Evolutionary conservation across 2,113 vertebrate species (phyloP), one percentile per base, ranked within the genome.

Genomic region (Petrocephalus zakoni): DNA sequence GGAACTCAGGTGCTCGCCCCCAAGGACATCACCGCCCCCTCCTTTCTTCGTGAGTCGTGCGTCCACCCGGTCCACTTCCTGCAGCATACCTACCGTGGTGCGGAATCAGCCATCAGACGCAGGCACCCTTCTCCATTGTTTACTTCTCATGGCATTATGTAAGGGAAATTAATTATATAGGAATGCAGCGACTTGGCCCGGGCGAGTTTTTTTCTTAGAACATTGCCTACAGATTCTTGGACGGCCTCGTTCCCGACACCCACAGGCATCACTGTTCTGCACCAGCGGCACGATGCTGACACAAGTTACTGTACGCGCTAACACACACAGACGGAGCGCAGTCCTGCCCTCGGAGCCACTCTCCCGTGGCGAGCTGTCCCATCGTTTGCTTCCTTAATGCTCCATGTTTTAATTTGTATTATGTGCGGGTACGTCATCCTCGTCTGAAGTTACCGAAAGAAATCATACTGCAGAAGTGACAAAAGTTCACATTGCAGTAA

Each of bases 181-280:
- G 88, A 56, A 89, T 90, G 85, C 81, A 87, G 85, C 86, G 13
- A 85, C 86, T 68, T 88, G 72, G 88, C 87, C 72, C 15, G 15
- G 11, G 8, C 17, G 19, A 53, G 53, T 86, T 61, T 90, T 42
- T 52, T 87, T 89, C 53, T 5, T 53, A 88, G 88, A 58, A n/a
- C 87, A 89, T 90, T 88, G 92, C 90, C 92, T 91, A 72, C 61
- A 90, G 90, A 91, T 81, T 89, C 89, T 90, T 90, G 88, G 90
- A 91, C 85, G 81, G 47, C 84, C 64, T 92, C 87, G 75, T 88
- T 75, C 72, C 55, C 53, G 90, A 92, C 90, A 90, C 90, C 90
- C 90, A 91, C 92, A 61, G 87, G 87, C 85, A 78, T 52, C 85
- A 75, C 72, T 68, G 86, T 64, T 68, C 68, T 58, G 46, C 64